Conservation (phyloP, 2,797 vertebrate genomes). For the Nasua narica region DNA sequence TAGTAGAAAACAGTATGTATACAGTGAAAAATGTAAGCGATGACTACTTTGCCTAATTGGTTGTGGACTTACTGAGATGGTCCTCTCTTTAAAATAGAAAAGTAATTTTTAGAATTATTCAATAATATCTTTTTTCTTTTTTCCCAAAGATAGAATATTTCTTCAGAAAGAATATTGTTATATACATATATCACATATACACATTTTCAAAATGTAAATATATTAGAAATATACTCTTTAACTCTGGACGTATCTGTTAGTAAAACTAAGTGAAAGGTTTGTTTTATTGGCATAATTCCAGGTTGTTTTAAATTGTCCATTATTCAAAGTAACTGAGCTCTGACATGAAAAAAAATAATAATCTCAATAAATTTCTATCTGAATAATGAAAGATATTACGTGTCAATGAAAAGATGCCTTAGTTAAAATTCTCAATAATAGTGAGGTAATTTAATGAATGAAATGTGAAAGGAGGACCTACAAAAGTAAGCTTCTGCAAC, state of each 20-base stretch:
- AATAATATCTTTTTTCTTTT: not conserved
- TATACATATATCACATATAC: not conserved
- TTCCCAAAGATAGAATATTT: not conserved
- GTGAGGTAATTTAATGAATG: not conserved
- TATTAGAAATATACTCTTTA: not conserved
- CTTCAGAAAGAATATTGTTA: not conserved
- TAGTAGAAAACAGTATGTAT: not conserved
- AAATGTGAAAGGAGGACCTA: not conserved
- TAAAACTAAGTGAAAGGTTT: not conserved
- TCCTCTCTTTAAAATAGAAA: not conserved
- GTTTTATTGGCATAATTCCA: not conserved
- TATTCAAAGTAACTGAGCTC: not conserved
- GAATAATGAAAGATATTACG: not conserved
- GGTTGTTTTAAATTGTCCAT: not conserved
- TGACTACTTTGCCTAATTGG: not conserved
- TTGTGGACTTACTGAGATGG: not conserved
- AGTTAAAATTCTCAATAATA: not conserved
- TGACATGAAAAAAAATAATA: not conserved
- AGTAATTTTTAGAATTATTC: not conserved
- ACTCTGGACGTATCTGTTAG: not conserved
- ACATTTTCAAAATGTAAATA: not conserved
- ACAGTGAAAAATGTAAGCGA: not conserved
- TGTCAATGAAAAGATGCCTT: not conserved
- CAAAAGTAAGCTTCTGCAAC: not conserved
- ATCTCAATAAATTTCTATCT: not conserved